Percentiles rank a stretch among this genome's conserved stretches.
Conservation (phyloP, 1,140 invertebrate species). For the Pseudomyrmex flavicornis region DNA sequence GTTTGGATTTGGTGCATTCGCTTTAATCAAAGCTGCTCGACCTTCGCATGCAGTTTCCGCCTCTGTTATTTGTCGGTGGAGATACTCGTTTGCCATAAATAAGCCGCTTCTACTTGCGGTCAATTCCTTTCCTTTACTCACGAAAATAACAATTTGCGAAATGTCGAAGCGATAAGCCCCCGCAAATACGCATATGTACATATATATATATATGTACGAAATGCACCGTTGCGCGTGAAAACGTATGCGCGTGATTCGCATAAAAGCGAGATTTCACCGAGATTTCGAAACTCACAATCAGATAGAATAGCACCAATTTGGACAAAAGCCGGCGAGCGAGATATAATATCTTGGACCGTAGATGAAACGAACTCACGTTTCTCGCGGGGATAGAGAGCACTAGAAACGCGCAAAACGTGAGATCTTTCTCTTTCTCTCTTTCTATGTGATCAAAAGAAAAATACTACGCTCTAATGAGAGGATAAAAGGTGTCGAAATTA, state of each 20-base stretch:
- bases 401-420: constrained; percentile 29
- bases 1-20: constrained; percentile 60
- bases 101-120: constrained; percentile 25
- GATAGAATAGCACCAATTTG: constrained; percentile 50
- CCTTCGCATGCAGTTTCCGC: background rate
- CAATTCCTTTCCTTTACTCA: background rate
- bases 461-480: constrained; percentile 22
- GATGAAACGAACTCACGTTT: constrained; percentile 12
- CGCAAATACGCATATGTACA: background rate
- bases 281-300: background rate
- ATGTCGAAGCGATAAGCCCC: background rate
- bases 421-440: background rate
- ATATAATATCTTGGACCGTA: constrained; percentile 20
- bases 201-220: too few relatives aligned
- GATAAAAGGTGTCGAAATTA: background rate
- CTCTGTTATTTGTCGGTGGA: constrained; percentile 27
- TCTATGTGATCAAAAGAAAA: background rate
- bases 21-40: constrained; percentile 66
- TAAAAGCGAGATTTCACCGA: constrained; percentile 34
- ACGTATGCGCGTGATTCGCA: constrained; percentile 36
- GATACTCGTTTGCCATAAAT: constrained; percentile 35
- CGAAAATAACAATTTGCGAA: constrained; percentile 42
- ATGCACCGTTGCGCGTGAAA: background rate
- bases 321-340: constrained; percentile 24
- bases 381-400: constrained; percentile 2